These are phyloP conservation scores for Sitta europaea DNA, from an alignment of 2,113 vertebrate species.

Conservation along the genomic window DNA sequence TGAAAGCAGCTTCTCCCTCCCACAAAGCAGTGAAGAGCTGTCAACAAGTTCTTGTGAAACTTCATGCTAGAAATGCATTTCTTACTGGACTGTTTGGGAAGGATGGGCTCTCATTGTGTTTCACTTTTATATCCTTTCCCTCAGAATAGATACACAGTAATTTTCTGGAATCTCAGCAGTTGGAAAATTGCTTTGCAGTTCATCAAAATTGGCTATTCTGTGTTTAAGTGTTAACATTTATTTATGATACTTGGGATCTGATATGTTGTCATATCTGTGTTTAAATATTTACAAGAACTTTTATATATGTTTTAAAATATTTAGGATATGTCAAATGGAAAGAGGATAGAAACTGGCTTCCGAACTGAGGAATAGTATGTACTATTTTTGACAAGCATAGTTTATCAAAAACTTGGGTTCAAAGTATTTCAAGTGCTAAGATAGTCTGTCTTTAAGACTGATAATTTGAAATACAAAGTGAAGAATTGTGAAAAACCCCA, in stretches of 20 bases:
- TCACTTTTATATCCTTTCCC: background rate
- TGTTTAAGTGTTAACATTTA: background rate
- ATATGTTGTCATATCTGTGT: background rate
- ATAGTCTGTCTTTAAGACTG: background rate
- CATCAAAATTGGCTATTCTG: background rate
- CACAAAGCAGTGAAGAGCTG: background rate
- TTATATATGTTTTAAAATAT: background rate
- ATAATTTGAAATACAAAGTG: background rate
- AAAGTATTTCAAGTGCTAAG: background rate
- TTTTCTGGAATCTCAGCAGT: background rate
- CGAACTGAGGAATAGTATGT: background rate
- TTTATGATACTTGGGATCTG: background rate
- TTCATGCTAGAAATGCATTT: background rate
- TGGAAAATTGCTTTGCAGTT: background rate
- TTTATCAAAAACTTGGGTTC: background rate
- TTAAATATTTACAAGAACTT: slow-evolving; percentile 1
- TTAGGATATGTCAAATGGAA: background rate
- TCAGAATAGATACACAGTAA: background rate
- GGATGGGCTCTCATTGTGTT: background rate
- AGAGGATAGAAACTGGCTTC: background rate
- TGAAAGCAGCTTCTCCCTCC: background rate
- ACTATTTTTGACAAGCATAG: background rate
- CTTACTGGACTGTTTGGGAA: background rate
- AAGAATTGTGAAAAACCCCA: background rate
- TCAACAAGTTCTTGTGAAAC: background rate